Evolutionary conservation across 1,140 invertebrate species (phyloP).

Genomic region (Lutraria rhynchaena): DNA sequence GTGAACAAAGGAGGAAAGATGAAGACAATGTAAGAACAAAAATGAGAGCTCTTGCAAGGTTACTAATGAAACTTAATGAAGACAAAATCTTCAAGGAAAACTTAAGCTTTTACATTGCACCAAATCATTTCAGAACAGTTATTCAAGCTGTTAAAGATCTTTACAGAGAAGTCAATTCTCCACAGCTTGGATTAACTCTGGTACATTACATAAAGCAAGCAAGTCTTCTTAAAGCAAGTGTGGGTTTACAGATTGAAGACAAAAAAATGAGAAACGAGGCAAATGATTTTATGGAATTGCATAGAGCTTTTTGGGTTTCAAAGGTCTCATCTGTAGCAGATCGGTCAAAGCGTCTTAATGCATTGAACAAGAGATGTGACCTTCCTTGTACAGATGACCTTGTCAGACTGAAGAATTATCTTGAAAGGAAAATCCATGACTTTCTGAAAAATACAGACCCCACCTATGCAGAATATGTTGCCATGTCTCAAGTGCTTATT

Average conservation of each 20-base stretch:
- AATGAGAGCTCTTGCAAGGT: constrained; percentile 27
- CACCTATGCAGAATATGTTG: background rate
- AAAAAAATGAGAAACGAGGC: constrained; percentile 1
- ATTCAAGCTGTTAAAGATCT: constrained; percentile 25
- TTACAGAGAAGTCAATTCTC: constrained; percentile 6
- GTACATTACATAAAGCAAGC: constrained; percentile 57
- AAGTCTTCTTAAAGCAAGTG: constrained; percentile 33
- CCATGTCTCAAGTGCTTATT: background rate
- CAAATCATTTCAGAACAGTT: background rate
- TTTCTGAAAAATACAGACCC: background rate
- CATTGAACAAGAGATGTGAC: background rate
- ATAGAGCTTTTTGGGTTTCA: constrained; percentile 1
- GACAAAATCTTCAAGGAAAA: background rate
- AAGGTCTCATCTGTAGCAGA: background rate
- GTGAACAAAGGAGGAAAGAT: constrained; percentile 45
- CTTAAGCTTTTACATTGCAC: constrained; percentile 7
- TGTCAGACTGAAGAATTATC: background rate
- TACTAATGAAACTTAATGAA: constrained; percentile 33
- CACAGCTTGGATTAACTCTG: constrained; percentile 37
- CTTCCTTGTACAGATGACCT: constrained; percentile 4
- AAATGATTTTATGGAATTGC: background rate
- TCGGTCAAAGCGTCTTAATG: background rate
- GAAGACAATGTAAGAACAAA: constrained; percentile 53
- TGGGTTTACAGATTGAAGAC: background rate
- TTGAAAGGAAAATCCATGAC: background rate